Conservation (phyloP, 2,113 vertebrate species). For the Chlamydotis undulata region DNA sequence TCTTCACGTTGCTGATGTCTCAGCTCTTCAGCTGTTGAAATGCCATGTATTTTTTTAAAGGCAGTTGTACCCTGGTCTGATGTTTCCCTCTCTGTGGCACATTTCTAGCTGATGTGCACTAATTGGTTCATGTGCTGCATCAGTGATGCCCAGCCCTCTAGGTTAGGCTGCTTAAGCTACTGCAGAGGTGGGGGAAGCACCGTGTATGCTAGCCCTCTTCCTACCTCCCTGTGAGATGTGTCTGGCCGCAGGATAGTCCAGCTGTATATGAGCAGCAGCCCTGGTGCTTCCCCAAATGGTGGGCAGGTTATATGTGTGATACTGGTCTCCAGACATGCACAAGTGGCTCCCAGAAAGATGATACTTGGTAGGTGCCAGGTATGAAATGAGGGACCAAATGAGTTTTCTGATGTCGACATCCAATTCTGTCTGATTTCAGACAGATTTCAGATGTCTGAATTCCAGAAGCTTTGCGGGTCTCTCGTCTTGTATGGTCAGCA, state of each 20-base stretch:
- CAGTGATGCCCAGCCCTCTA: background rate
- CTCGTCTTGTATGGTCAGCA: background rate
- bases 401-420: background rate
- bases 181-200: background rate
- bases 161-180: background rate
- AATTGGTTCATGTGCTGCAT: background rate
- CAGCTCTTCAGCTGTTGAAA: background rate
- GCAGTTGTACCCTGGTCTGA: background rate
- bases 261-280: background rate
- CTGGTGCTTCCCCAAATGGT: background rate
- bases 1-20: background rate
- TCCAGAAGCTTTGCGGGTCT: background rate
- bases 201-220: background rate
- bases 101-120: background rate
- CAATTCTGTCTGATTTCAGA: background rate
- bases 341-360: background rate
- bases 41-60: background rate
- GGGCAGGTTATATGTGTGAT: fast-evolving
- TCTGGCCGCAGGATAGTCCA: background rate
- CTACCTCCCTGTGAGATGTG: background rate
- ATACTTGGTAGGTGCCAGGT: background rate
- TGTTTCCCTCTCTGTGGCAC: background rate
- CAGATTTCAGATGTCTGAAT: too few relatives aligned
- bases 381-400: background rate
- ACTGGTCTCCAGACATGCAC: background rate